Evolutionary conservation across 2,888 invertebrate genomes (phyloP), one percentile per base, ranked within the genome.

Genomic region (Zygothrica quintamaculata): DNA sequence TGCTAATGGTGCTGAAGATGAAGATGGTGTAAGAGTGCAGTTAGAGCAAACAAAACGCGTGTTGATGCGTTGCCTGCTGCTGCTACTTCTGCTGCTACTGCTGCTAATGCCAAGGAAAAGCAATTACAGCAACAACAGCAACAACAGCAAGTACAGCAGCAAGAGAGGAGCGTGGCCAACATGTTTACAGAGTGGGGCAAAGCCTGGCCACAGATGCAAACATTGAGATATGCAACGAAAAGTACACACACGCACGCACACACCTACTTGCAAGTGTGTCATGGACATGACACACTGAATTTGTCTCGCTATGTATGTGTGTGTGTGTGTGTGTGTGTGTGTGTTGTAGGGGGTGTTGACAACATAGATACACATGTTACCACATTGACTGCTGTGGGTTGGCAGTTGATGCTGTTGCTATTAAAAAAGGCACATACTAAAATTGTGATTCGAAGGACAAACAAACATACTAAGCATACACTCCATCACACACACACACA

Each of bases 371-470:
- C 80, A 86, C 77, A 74, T 87, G 80, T 81, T 74, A 44, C 53
- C 37, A 26, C 50, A 44, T 52, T 42, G 40, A 39, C 40, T 59
- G 46, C 47, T 51, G 3, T 37, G 16, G 16, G 37, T 37, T 37
- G 51, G 44, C 44, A 51, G 43, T 39, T 51, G 64, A 64, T 62
- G 61, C 50, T 52, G 64, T 42, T 42, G 53, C 65, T 33, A 50
- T 59, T 64, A 85, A 76, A 79, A 78, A 87, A 77, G 74, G 62
- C 74, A 60, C 84, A 86, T 66, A 73, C 74, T 77, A 60, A 86
- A 80, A 76, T 71, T 74, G 65, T 74, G 74, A 77, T 77, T 61
- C 81, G 87, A 81, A 81, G 80, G 87, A 87, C 80, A 81, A 74
- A 67, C 87, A 87, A 84, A 87, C 84, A 79, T 40, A 59, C 72